Base-by-base conservation (phyloP, 2,113 vertebrate genomes). In the Trachemys scripta region DNA sequence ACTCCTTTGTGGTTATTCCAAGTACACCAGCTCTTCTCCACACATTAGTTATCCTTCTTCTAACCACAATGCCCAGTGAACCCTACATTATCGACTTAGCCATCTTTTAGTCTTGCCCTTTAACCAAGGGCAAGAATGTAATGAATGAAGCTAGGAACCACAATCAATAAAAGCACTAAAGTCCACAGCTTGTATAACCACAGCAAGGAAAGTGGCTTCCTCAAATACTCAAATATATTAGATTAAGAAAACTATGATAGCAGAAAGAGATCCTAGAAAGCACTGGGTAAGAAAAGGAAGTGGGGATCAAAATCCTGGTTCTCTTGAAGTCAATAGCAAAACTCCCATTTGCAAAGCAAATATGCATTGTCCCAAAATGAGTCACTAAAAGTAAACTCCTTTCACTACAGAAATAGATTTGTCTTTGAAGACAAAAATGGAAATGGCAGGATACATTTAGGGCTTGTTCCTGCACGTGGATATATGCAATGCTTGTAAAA, bases 231-330 rank as follows among this genome's bases (percentile, higher is more conserved):
- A 79, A 82, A 27, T 11, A 14, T 69, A 13, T 49, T n/a, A 84
- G 59, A 82, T 2, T 14, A 65, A 81, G 25, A 88, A 81, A 95
- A 56, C 31, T 56, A 51, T 5, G 25, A 69, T 65, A 25, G 62
- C 78, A 7, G 29, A 65, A 93, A 85, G 49, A 51, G 16, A 80
- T 1, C 1, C 9, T 6, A 54, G 57, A 80, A 20, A 8, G 17
- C 14, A 31, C 16, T n/a, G 20, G 31, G 79, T 54, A 62, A 88
- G 24, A 8, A 72, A 57, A 79, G 65, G 29, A 88, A 82, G 31
- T 0, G 0, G 69, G 45, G 45, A 54, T 27, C 38, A 83, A 62
- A 83, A 27, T 38, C 13, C 14, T 0, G 0, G 62, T 10, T 90
- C 35, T 88, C 16, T 25, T 5, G 12, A 5, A 85, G 22, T 51